A percentile compares a stretch with the other conserved stretches of the same genome.
These are phyloP conservation scores for Strigamia crassipes DNA, from an alignment of 2,888 invertebrate species.

Conservation along the genomic window DNA sequence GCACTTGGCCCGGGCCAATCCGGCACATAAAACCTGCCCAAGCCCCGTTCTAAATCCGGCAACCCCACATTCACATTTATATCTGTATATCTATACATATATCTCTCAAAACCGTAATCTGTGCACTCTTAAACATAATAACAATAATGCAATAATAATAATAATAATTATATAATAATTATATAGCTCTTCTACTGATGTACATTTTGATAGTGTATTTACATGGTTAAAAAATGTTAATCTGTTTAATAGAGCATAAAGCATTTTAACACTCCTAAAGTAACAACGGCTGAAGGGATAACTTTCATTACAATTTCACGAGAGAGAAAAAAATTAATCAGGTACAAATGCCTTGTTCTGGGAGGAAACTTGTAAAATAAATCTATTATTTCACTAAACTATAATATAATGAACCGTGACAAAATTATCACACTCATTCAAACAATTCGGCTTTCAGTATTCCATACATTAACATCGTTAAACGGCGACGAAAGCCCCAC, in stretches of 20 bases:
- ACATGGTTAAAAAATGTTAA: background rate
- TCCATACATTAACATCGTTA: background rate
- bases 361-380: background rate
- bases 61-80: no score
- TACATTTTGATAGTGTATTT: background rate
- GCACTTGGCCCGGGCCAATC: no score
- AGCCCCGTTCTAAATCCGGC: no score
- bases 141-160: background rate
- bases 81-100: background rate
- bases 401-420: background rate
- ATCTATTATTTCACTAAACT: background rate
- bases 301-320: background rate
- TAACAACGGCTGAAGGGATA: background rate
- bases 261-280: background rate
- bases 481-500: background rate
- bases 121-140: background rate
- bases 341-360: slow-evolving; percentile 10
- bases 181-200: background rate
- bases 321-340: background rate
- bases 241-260: background rate
- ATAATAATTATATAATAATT: background rate
- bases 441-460: background rate
- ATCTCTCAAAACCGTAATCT: background rate
- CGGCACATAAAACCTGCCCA: no score
- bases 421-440: background rate